These are phyloP conservation scores for Montipora foliosa DNA, from an alignment of 64 coral and sea anemone species.

Conservation along the genomic window DNA sequence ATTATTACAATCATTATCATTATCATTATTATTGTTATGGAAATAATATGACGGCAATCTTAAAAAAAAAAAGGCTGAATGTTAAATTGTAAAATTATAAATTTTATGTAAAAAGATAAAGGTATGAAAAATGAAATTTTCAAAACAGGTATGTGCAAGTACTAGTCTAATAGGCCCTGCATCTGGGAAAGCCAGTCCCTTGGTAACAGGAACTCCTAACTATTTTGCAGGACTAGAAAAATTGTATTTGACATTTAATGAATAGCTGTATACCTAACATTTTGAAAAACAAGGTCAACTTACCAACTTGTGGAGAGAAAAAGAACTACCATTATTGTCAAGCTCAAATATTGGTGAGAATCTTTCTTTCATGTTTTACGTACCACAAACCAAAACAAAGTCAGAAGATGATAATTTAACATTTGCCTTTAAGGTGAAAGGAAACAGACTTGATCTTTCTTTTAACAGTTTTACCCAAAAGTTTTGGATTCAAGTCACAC, in stretches of 20 bases:
- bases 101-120: too few species aligned
- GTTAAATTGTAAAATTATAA: too few species aligned
- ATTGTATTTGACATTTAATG: too few species aligned
- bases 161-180: too few species aligned
- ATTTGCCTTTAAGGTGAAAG: not conserved
- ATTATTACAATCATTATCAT: too few species aligned
- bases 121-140: too few species aligned
- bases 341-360: conserved; percentile 38
- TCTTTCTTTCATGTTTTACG: conserved; percentile 2
- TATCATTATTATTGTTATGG: too few species aligned
- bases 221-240: not conserved
- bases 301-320: not conserved
- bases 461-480: not conserved
- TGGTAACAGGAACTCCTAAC: not conserved
- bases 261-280: not conserved
- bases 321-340: not conserved
- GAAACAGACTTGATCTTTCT: not conserved
- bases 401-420: not conserved
- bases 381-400: not conserved
- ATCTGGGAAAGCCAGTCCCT: too few species aligned
- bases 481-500: not conserved
- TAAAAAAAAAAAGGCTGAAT: too few species aligned
- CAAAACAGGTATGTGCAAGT: too few species aligned
- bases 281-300: not conserved
- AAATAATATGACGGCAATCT: too few species aligned